These are phyloP conservation scores for Clinocottus analis DNA, from an alignment of 2,113 vertebrate genomes.

Conservation along the genomic window DNA sequence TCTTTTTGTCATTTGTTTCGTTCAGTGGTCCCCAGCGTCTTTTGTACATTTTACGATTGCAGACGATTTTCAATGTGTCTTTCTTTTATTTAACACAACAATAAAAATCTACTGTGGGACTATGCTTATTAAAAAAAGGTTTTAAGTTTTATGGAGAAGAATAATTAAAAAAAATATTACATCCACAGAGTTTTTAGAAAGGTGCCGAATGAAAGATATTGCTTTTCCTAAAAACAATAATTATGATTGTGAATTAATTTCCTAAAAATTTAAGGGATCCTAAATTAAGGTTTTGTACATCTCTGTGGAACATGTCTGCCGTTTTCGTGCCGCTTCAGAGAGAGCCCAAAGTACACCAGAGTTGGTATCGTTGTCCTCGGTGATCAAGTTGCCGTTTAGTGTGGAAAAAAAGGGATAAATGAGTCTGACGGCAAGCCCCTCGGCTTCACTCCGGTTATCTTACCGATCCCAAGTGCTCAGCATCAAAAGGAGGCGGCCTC, in stretches of 20 bases:
- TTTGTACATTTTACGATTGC: background rate
- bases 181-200: background rate
- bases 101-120: background rate
- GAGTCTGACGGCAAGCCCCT: too few relatives aligned
- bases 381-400: too few relatives aligned
- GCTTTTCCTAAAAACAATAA: background rate
- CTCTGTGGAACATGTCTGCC: background rate
- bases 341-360: too few relatives aligned
- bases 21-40: background rate
- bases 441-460: background rate
- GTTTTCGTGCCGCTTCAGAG: background rate
- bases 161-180: background rate
- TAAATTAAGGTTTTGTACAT: background rate
- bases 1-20: conserved; percentile 14
- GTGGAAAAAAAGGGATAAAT: too few relatives aligned
- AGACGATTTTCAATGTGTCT: background rate
- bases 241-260: background rate
- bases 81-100: background rate
- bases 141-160: background rate
- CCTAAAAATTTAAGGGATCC: background rate
- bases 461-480: background rate
- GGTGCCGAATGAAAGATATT: background rate
- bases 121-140: background rate
- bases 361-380: too few relatives aligned
- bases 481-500: background rate